Evolutionary conservation across 2,797 vertebrate genomes (phyloP).

Genomic region (Hozukius guyotensis): DNA sequence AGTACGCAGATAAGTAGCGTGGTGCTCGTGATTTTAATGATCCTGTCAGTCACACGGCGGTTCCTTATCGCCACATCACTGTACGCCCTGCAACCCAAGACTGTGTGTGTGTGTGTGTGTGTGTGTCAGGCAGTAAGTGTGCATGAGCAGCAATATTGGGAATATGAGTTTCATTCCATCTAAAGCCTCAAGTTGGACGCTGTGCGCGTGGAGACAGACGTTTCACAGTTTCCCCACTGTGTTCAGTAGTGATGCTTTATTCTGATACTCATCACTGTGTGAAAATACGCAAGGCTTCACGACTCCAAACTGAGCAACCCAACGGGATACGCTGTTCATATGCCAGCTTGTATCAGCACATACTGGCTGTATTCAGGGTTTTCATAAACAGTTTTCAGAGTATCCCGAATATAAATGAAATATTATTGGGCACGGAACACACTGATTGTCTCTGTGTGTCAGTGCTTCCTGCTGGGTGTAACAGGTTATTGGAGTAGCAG

Average conservation of each 20-base stretch:
- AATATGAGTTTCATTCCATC: slow-evolving; percentile 4
- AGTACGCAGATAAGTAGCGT: slow-evolving; percentile 49
- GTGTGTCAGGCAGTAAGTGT: neutral
- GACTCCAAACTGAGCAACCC: slow-evolving; percentile 28
- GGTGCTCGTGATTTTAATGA: slow-evolving; percentile 61
- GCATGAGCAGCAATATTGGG: slow-evolving; percentile 21
- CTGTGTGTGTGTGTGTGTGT: slow-evolving; percentile 5
- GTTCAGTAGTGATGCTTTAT: slow-evolving; percentile 24
- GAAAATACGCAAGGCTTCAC: slow-evolving; percentile 8
- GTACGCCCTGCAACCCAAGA: neutral
- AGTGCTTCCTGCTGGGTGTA: slow-evolving; percentile 42
- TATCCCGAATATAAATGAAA: slow-evolving; percentile 53
- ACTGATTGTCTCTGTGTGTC: slow-evolving; percentile 46
- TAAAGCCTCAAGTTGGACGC: neutral
- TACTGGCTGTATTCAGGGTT: slow-evolving; percentile 19
- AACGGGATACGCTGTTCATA: slow-evolving; percentile 32
- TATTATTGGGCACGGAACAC: slow-evolving; percentile 55
- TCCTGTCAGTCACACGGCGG: slow-evolving; percentile 50
- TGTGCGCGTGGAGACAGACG: slow-evolving; percentile 2
- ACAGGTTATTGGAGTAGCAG: slow-evolving; percentile 61
- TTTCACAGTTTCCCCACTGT: slow-evolving; percentile 29
- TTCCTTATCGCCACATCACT: slow-evolving; percentile 16
- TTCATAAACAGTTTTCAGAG: slow-evolving; percentile 48
- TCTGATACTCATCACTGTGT: slow-evolving; percentile 34
- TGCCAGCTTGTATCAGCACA: slow-evolving; percentile 43